Evolutionary conservation across 2,797 vertebrate genomes (phyloP).

Genomic region (Leucoraja ocellata): DNA sequence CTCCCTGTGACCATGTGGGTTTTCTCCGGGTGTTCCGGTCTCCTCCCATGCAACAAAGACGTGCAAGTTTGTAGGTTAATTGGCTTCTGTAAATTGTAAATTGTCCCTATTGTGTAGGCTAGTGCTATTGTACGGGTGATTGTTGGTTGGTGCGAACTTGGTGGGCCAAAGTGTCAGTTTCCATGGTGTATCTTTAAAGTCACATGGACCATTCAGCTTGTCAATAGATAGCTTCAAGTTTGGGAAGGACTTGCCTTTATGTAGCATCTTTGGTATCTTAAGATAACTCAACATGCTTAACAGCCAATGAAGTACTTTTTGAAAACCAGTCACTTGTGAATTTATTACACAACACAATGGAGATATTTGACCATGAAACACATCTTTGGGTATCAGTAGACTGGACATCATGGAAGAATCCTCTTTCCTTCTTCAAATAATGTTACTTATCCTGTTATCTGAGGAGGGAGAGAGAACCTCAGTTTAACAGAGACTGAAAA

Average conservation of each 20-base stretch:
- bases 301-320: background rate
- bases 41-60: too few species aligned
- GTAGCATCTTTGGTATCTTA: background rate
- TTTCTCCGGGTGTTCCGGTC: too few species aligned
- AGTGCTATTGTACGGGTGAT: too few species aligned
- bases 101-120: too few species aligned
- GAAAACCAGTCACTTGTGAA: too few species aligned
- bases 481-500: background rate
- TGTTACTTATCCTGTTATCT: background rate
- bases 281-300: background rate
- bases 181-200: too few species aligned
- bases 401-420: background rate
- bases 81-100: too few species aligned
- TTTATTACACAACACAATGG: too few species aligned
- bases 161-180: too few species aligned
- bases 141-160: too few species aligned
- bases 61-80: too few species aligned
- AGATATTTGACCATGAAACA: background rate
- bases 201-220: background rate
- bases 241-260: background rate
- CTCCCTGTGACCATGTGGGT: too few species aligned
- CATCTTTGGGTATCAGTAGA: background rate
- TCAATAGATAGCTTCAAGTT: background rate
- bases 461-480: background rate
- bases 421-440: background rate